Evolutionary conservation across 2,888 invertebrate species (phyloP), one percentile per base, ranked within the genome.

Genomic region (Arctia plantaginis): DNA sequence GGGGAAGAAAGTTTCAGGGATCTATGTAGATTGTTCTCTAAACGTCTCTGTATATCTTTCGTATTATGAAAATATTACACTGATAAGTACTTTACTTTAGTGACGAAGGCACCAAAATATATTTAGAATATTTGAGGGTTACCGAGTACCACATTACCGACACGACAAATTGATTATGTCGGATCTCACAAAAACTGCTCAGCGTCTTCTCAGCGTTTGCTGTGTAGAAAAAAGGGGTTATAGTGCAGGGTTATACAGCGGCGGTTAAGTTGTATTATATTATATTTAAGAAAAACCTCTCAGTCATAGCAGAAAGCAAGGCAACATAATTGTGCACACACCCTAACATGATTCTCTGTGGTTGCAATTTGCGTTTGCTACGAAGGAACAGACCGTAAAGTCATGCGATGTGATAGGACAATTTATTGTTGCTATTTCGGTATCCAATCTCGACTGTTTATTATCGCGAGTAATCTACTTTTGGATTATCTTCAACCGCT

Each of bases 341-440:
- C 15, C 62, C 55, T 35, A 39, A 64, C 67, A 72, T 72, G 73
- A 69, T 64, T 69, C 74, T 66, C 41, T 81, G 84, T 73, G 78
- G 82, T 77, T 80, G 75, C 81, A 84, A 83, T 83, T 84, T 82
- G 78, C 81, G 73, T 79, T 76, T 66, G 79, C 74, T 65, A 71
- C 75, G 72, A 70, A 80, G 80, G 70, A 76, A 75, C 69, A 70
- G 66, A 78, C 77, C 76, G 75, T 83, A 83, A 83, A 80, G 70
- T 79, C 80, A 77, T 80, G 74, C 68, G 76, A 83, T 77, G 80
- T 80, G 83, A 82, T 83, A 82, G 80, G 35, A 69, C 76, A 80
- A 83, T 70, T 79, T 82, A 83, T 82, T 76, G 74, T 76, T 69
- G 68, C 78, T 75, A 74, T 82, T 80, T 51, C 59, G 69, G 75